Base-by-base conservation (phyloP, 2,888 invertebrate species). In the Diarsia dahlii region DNA sequence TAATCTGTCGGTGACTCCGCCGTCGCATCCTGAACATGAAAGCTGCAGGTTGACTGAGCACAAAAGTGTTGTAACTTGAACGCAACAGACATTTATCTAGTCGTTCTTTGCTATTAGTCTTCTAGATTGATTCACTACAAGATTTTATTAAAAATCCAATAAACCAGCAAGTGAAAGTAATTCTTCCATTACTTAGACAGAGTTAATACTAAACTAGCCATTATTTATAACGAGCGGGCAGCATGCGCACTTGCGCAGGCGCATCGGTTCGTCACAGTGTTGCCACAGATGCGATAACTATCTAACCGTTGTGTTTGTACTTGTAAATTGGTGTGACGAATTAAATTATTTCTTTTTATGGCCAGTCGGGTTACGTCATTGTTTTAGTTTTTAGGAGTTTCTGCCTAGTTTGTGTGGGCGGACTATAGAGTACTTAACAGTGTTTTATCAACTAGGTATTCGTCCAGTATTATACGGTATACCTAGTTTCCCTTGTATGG, bases 211-310 rank as follows among this genome's bases (percentile, higher is more conserved):
- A 54, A 65, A 64, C 78, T 58, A 54, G 71, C 39, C 66, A 67
- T 46, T 81, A 64, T 70, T 68, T 58, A 63, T 52, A 56, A 65
- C 58, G 15, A 23, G 34, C 66, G 48, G 34, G 71, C 65, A 63
- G 60, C 68, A 62, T 81, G 78, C 68, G 78, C 85, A 62, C 68
- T 58, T 81, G 78, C 71, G 78, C 85, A 62, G 48, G 63, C 75
- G 75, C 85, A 84, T 60, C 46, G 52, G 48, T n/a, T 60, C 73
- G 83, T 71, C 78, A 84, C 67, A 68, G 75, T 65, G 50, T 60
- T 54, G 81, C 78, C 70, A 85, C 86, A 78, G 78, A 71, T 71
- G 86, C 74, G 82, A 83, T 83, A 85, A 85, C 78, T 62, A 85
- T 83, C 78, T 56, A 72, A 70, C 56, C 60, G 64, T 50, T 64